Conservation (phyloP, 92 coral and sea anemone species). For the Pocillopora grandis region DNA sequence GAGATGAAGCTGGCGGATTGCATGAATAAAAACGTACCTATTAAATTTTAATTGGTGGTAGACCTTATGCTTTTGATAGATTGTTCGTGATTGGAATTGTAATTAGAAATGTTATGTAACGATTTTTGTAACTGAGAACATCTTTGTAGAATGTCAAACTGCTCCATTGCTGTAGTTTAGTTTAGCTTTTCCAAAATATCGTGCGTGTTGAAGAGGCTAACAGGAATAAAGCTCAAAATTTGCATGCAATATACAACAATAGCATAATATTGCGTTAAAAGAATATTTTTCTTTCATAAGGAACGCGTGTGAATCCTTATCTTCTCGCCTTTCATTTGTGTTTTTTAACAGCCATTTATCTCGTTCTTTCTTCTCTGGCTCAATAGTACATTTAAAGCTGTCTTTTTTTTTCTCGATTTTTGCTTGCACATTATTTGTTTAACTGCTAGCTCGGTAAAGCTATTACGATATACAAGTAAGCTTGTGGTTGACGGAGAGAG, state of each 20-base stretch:
- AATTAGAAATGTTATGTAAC: neutral
- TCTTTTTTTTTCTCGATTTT: neutral
- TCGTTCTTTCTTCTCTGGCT: neutral
- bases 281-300: conserved; percentile 25
- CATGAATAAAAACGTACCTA: neutral
- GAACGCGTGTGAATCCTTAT: conserved; percentile 28
- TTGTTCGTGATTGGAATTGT: neutral
- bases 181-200: neutral
- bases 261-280: conserved; percentile 20
- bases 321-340: conserved; percentile 23
- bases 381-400: neutral
- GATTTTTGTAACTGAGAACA: neutral
- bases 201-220: neutral
- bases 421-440: conserved; percentile 14
- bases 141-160: neutral
- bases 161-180: neutral
- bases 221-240: conserved; percentile 6
- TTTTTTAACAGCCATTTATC: conserved; percentile 10
- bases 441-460: conserved; percentile 16
- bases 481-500: neutral
- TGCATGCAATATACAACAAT: conserved; percentile 27
- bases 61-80: neutral
- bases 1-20: neutral
- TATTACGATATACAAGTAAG: too few species aligned
- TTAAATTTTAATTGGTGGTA: conserved; percentile 9